Evolutionary conservation across 2,113 vertebrate genomes (phyloP), one percentile per base, ranked within the genome.

Genomic region (Perca schrenkii): DNA sequence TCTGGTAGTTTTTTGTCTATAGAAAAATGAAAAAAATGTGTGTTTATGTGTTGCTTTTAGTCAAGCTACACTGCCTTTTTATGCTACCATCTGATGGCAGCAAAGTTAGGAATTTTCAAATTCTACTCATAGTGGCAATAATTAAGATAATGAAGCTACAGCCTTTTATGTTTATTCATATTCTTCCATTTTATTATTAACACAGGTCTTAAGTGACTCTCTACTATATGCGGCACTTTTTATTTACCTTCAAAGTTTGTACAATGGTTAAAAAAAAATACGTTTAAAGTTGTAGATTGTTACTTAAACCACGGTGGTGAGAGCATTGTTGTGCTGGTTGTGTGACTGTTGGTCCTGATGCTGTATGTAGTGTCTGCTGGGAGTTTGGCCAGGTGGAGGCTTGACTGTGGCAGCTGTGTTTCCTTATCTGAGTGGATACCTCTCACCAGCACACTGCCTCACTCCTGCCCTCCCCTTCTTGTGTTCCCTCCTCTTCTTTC

Each of bases 381-480:
- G 75, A 80, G 63, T 75, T 78, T 75, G 40, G 40, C 25, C 43
- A 66, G 62, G 62, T 84, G 86, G 77, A 81, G 79, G 83, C 79
- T 80, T 68, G 66, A 84, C 79, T 78, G 78, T 81, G 77, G 54
- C 82, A 78, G 85, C 31, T 34, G 65, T 76, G 57, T 84, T 54
- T 80, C 43, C 77, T 50, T 74, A 69, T 79, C 86, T 86, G 78
- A 68, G 69, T 83, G 73, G 75, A 86, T 64, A 58, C 79, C 84
- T 84, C 69, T 82, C 76, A 79, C 78, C 83, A 75, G 76, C 82
- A 89, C 80, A 34, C 85, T 83, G 77, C 82, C 85, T 85, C 76
- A 67, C 77, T 86, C 81, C 71, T 74, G 53, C 63, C 57, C 72
- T 36, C 72, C 74, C 47, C 36, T 66, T 64, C 21, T 43, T 62